phyloP scores from a whole-genome alignment of 2,113 vertebrate species.

The Lynx canadensis region DNA sequence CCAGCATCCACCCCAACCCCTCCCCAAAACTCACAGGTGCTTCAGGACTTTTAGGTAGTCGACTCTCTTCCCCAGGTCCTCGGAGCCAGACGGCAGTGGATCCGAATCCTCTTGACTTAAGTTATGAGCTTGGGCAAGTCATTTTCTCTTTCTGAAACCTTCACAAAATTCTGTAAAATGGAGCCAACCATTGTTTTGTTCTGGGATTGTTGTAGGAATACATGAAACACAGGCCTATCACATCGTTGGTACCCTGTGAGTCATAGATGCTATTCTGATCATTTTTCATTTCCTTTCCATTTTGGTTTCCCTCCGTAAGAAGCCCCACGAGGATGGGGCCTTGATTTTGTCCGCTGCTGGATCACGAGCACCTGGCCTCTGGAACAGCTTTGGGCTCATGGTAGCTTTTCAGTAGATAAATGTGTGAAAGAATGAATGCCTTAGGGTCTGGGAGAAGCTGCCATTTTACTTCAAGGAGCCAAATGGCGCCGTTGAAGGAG shows the following conservation, averaged over 20 bases:
- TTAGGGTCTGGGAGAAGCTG: not conserved
- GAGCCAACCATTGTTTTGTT: not conserved
- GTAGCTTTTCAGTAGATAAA: not conserved
- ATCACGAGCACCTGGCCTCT: not conserved
- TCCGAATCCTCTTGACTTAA: not conserved
- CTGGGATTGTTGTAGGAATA: not conserved
- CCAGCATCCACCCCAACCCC: not conserved
- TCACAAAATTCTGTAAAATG: not conserved
- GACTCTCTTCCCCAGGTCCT: not conserved
- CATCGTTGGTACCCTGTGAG: rapidly evolving
- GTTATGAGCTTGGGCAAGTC: not conserved
- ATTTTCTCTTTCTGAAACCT: not conserved
- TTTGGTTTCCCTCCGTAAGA: not conserved
- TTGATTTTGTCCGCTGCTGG: not conserved
- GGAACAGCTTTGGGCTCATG: not conserved
- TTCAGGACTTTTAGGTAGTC: not conserved
- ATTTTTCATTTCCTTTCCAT: rapidly evolving
- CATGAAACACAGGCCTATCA: not conserved
- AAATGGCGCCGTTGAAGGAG: not conserved
- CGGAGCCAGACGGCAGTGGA: not conserved
- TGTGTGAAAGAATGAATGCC: not conserved
- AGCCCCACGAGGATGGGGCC: not conserved
- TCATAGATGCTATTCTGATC: rapidly evolving
- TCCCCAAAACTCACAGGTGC: not conserved
- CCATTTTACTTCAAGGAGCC: not conserved